Evolutionary conservation across 2,888 invertebrate genomes (phyloP).

Genomic region (Podabrus alpinus): DNA sequence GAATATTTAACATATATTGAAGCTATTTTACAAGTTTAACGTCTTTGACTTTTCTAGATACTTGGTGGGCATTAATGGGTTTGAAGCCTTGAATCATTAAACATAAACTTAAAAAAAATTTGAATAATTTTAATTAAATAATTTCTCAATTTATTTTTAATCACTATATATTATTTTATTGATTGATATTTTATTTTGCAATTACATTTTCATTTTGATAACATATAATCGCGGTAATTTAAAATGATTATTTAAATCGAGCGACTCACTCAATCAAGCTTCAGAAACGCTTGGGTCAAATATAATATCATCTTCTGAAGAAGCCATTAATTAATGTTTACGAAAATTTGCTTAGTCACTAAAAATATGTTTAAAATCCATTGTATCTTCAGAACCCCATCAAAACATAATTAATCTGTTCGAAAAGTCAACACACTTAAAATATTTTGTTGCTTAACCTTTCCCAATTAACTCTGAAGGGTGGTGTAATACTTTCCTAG

Average conservation of each 20-base stretch:
- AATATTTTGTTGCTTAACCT: conserved; percentile 3
- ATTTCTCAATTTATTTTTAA: no score
- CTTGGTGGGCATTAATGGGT: no score
- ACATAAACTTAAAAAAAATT: no score
- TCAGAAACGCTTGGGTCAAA: not conserved
- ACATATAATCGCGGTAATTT: not conserved
- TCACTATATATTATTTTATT: not conserved
- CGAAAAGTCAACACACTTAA: conserved; percentile 25
- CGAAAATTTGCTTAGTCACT: conserved; percentile 16
- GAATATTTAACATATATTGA: no score
- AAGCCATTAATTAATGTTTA: conserved; percentile 16
- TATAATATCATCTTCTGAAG: conserved; percentile 15
- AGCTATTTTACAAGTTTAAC: no score
- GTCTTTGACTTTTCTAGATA: no score
- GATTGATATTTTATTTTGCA: not conserved
- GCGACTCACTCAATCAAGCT: not conserved
- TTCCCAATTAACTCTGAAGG: not conserved
- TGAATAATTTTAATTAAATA: no score
- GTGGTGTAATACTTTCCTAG: not conserved
- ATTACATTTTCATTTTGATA: not conserved
- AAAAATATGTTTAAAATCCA: conserved; percentile 5
- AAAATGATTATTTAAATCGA: not conserved
- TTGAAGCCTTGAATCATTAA: no score
- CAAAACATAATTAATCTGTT: conserved; percentile 33
- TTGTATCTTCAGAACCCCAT: conserved; percentile 13